These are phyloP conservation scores for Nannospalax galili DNA, from an alignment of 2,113 vertebrate genomes.

Conservation along the genomic window DNA sequence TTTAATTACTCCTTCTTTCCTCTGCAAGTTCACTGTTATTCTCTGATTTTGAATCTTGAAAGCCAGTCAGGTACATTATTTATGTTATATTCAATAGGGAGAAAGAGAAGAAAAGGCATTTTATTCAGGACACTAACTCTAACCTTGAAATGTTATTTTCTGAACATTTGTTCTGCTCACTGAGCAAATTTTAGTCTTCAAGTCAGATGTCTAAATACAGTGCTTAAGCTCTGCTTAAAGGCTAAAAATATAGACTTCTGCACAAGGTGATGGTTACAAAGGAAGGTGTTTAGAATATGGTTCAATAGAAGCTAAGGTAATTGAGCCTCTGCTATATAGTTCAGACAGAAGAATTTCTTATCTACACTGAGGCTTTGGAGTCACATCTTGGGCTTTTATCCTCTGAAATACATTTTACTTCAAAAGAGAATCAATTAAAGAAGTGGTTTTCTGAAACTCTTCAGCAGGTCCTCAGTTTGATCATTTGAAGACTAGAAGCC, in stretches of 20 bases:
- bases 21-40: slow-evolving; percentile 57
- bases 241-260: slow-evolving; percentile 78
- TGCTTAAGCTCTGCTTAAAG: slow-evolving; percentile 75
- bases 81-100: slow-evolving; percentile 65
- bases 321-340: slow-evolving; percentile 53
- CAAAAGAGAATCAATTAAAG: slow-evolving; percentile 59
- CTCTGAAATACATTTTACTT: slow-evolving; percentile 55
- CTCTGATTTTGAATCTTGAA: slow-evolving; percentile 70
- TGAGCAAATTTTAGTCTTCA: slow-evolving; percentile 76
- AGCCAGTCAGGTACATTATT: slow-evolving; percentile 68
- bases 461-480: slow-evolving; percentile 37
- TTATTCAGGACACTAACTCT: slow-evolving; percentile 75
- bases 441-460: slow-evolving; percentile 56
- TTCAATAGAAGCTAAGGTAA: slow-evolving; percentile 68
- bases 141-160: slow-evolving; percentile 79
- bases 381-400: slow-evolving; percentile 55
- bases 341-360: slow-evolving; percentile 57
- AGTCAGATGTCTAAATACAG: slow-evolving; percentile 79
- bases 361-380: slow-evolving; percentile 41
- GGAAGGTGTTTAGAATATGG: slow-evolving; percentile 70
- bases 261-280: slow-evolving; percentile 73
- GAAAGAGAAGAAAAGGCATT: slow-evolving; percentile 70
- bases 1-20: slow-evolving; percentile 73
- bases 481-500: slow-evolving; percentile 41
- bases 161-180: slow-evolving; percentile 77